phyloP scores from a whole-genome alignment of 2,113 vertebrate species.

The Microtus richardsoni region DNA sequence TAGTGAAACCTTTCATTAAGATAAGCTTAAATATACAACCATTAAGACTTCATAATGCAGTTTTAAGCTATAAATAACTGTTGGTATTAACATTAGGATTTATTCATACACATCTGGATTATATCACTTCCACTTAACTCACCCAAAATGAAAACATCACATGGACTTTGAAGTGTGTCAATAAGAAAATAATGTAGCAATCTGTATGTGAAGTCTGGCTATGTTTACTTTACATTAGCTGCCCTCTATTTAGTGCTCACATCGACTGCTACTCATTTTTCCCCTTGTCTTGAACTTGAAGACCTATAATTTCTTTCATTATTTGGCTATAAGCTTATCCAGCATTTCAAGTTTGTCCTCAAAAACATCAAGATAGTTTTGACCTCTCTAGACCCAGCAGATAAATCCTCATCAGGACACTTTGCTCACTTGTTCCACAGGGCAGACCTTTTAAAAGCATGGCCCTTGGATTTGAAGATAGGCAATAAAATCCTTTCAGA shows the following conservation, averaged over 20 bases:
- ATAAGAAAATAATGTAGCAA: not conserved
- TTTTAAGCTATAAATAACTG: not conserved
- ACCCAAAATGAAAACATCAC: not conserved
- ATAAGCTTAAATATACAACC: rapidly evolving
- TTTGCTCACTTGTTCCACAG: not conserved
- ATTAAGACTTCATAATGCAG: not conserved
- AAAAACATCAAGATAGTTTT: slow-evolving; percentile 31
- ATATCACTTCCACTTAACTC: not conserved
- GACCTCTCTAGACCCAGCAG: slow-evolving; percentile 50
- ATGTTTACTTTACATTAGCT: not conserved
- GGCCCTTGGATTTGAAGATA: not conserved
- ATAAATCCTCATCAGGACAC: slow-evolving; percentile 46
- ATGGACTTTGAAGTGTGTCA: not conserved
- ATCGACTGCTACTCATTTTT: not conserved
- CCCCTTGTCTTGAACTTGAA: not conserved
- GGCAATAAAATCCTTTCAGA: slow-evolving; percentile 17
- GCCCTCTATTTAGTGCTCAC: not conserved
- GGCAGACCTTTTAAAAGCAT: not conserved
- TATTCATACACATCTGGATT: not conserved
- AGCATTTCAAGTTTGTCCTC: slow-evolving; percentile 18
- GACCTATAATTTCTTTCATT: slow-evolving; percentile 16
- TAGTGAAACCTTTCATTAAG: not conserved
- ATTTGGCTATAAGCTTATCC: slow-evolving; percentile 5
- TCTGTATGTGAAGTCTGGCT: not conserved
- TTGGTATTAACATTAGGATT: not conserved